Evolutionary conservation across 1,140 invertebrate genomes (phyloP), one percentile per base, ranked within the genome.

Genomic region (Hyphantria cunea): DNA sequence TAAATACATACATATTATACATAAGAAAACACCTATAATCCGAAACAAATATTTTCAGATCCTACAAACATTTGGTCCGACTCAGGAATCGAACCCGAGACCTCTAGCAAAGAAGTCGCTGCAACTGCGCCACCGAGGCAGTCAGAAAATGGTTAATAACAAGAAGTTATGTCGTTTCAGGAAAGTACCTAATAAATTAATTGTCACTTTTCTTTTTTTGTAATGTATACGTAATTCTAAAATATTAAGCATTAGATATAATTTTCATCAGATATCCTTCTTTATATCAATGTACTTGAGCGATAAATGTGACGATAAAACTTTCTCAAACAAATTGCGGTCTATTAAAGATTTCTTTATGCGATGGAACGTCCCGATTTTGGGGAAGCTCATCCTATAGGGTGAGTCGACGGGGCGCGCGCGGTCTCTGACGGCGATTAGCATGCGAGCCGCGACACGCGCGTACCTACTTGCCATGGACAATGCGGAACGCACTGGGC

Each of bases 401-500:
- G 82, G 81, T 78, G 58, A 61, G 67, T 34, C 52, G 66, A 42
- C 50, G 69, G 62, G 61, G 63, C 64, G 50, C 63, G 10, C 6
- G 66, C 70, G 68, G 66, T 68, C 75, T 64, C 67, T 47, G 39
- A 66, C 50, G 63, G 44, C 32, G 63, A 85, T 90, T 88, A 89
- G 82, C 80, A 90, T 86, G 76, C 84, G 74, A 11, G 44, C 50
- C 68, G 54, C 73, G 69, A 53, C 64, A 59, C 66, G 42, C 70
- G 60, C 63, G 70, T 72, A 68, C 84, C 85, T 84, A 89, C 88
- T 89, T 88, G 84, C 79, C 69, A 89, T 90, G 85, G 84, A 82
- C 86, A 80, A 88, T 87, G 86, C 86, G 86, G 85, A 84, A 84
- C 88, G 82, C 77, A 69, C 72, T 63, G 74, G 78, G 84, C 84